Conservation (phyloP, 1,140 invertebrate genomes). For the Pseudomyrmex sp. region DNA sequence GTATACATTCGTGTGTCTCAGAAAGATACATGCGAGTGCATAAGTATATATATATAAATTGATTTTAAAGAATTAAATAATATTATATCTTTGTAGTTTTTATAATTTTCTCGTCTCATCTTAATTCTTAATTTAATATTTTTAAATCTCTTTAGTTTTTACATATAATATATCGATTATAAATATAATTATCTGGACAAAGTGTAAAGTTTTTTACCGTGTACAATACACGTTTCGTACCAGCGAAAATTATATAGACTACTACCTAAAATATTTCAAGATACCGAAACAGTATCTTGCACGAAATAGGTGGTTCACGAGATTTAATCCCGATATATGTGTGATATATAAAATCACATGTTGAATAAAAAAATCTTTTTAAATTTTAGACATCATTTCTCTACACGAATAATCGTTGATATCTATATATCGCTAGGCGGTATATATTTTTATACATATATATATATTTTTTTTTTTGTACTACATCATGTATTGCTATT, state of each 20-base stretch:
- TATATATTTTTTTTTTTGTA: constrained; percentile 42
- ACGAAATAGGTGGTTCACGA: constrained; percentile 2
- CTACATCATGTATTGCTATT: constrained; percentile 51
- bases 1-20: constrained; percentile 2
- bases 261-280: background rate
- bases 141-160: background rate
- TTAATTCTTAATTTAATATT: background rate
- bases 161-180: constrained; percentile 1
- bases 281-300: constrained; percentile 23
- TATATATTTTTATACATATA: constrained; percentile 5
- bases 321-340: constrained; percentile 24
- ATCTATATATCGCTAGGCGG: background rate
- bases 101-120: background rate
- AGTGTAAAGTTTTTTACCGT: background rate
- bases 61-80: constrained; percentile 14
- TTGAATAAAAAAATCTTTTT: constrained; percentile 34
- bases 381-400: constrained; percentile 17
- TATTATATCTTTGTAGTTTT: background rate
- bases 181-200: constrained; percentile 30
- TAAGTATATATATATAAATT: background rate
- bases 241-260: constrained; percentile 11
- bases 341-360: constrained; percentile 8
- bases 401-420: constrained; percentile 10
- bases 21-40: background rate
- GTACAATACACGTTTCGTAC: background rate